Percentiles rank a stretch among this genome's conserved stretches.
Evolutionary conservation across 2,113 vertebrate species (phyloP).

Genomic region (Tricholaema leucomelas): DNA sequence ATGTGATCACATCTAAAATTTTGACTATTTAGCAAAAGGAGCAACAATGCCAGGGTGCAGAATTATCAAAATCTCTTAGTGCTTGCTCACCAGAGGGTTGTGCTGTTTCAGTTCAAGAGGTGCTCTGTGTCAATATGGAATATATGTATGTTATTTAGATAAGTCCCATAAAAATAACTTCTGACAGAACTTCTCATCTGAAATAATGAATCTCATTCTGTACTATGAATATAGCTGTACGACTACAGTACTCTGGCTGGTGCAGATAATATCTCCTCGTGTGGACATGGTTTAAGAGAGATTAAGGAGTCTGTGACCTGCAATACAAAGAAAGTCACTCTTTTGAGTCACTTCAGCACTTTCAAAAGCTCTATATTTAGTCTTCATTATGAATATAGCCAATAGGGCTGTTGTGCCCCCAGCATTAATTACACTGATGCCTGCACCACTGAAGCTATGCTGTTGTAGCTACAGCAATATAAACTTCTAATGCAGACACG

Average conservation of each 20-base stretch:
- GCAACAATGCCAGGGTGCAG: neutral
- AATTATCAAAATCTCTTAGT: neutral
- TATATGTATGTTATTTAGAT: neutral
- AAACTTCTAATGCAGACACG: slow-evolving; percentile 9
- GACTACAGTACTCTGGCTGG: neutral
- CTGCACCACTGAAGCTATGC: neutral
- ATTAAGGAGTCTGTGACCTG: slow-evolving; percentile 31
- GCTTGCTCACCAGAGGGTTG: neutral
- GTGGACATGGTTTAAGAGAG: neutral
- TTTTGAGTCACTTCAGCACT: slow-evolving; percentile 30
- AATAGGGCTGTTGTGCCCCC: neutral
- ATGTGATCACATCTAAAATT: neutral
- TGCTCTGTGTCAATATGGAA: neutral
- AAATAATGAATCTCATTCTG: neutral
- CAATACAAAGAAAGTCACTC: fast-evolving
- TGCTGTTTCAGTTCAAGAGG: neutral
- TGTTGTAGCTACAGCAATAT: slow-evolving; percentile 13
- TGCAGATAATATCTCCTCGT: neutral
- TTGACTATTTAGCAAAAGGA: neutral
- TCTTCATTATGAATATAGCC: slow-evolving; percentile 35
- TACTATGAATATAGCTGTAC: fast-evolving
- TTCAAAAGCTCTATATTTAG: slow-evolving; percentile 44
- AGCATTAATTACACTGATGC: neutral
- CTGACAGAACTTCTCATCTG: neutral
- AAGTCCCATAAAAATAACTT: neutral